Evolutionary conservation across 1,140 invertebrate genomes (phyloP), one percentile per base, ranked within the genome.

Genomic region (Drosophila seguyi): DNA sequence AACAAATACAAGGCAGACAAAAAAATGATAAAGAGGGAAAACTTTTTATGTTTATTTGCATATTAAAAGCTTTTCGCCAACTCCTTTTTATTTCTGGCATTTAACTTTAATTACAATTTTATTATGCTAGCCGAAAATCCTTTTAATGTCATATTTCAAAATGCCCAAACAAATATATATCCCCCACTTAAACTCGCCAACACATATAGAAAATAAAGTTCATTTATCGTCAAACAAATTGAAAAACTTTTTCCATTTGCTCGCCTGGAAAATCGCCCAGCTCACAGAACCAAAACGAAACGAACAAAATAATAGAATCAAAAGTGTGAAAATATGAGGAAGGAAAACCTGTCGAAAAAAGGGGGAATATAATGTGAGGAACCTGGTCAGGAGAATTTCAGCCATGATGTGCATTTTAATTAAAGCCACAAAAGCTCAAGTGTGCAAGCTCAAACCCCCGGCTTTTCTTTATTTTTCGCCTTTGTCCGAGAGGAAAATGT

Each of bases 171-270:
- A 42, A 25, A 25, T 0, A 36, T 36, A 36, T 36, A 36, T 1
- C 41, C 5, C 41, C 41, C 61, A 71, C 53, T 45, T 22, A 41
- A 41, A 38, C 55, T 44, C 45, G 39, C 42, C 47, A 57, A 25
- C 60, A 47, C 47, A 48, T 58, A 69, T 67, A 75, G 50, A 60
- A 61, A 61, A 67, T 67, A 80, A 44, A 88, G 81, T 77, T 82
- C 79, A 88, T 83, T 87, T 88, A 88, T 87, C 79, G 83, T 88
- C 84, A 88, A 84, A 86, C 74, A 87, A 87, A 87, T 87, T 87
- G 83, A 87, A 87, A 87, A 87, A 87, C 80, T 87, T 87, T 87
- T 88, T 80, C 83, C 83, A 87, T 87, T 87, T 87, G 69, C 62
- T 74, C 63, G 62, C 57, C 80, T 61, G 62, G 66, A 88, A 88